Evolutionary conservation across 2,113 vertebrate genomes (phyloP), one percentile per base, ranked within the genome.

Genomic region (Hippocampus comes): DNA sequence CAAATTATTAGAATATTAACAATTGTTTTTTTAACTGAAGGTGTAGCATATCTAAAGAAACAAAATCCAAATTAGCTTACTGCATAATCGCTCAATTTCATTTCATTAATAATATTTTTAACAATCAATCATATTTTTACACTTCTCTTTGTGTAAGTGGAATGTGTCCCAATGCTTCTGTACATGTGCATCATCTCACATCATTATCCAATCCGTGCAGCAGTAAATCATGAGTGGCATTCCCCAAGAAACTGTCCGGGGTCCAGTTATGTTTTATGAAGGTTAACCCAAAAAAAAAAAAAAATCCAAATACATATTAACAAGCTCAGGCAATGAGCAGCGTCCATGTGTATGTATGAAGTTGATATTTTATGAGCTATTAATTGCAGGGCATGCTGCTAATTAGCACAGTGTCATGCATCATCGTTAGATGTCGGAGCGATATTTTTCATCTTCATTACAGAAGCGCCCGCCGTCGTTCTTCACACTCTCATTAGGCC

Each of bases 341-440:
- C 23, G 20, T 60, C 12, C 25, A 14, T 60, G 25, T 60, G 57
- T 61, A 30, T 61, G 12, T 30, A 61, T 30, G 88, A 89, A 86
- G 83, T 91, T 90, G 90, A 92, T 92, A 91, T 92, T 92, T 92
- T 87, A 92, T 88, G 87, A 91, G 89, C 84, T 89, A 91, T 91
- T 91, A 90, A 91, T 90, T 61, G 89, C 86, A 83, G 80, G 66
- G 80, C 71, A 71, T 51, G 87, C 86, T 83, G 72, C 80, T 89
- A 92, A 93, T 93, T 91, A 92, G 88, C 56, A 85, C 78, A 79
- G 63, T 65, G 81, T 72, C 83, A 88, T 91, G 88, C 67, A 75
- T 93, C 90, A 90, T 91, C 91, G 91, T 92, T 91, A 91, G 84
- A 83, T 78, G 72, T 84, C 75, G 41, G 59, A 88, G 77, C 76